Base-by-base conservation (phyloP, 2,888 invertebrate species). In the Agelastica alni region DNA sequence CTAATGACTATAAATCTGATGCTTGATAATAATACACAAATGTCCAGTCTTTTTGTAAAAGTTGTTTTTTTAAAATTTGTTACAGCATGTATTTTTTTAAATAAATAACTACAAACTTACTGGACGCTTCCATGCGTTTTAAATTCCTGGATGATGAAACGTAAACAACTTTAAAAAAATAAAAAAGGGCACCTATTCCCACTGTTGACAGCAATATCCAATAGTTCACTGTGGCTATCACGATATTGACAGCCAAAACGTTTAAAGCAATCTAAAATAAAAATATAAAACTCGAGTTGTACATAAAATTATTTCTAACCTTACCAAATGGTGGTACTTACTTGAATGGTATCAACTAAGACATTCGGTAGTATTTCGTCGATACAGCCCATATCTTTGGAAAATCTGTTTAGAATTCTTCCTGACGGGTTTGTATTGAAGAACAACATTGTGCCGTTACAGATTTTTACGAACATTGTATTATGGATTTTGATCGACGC, bases 101-200 rank as follows among this genome's bases (percentile, higher is more conserved):
- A n/a, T n/a, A n/a, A n/a, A n/a, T n/a, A n/a, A n/a, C n/a, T 44
- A 44, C 9, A 12, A 18, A 43, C 82, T 80, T 66, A 86, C 86
- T 84, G 17, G 84, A 82, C 61, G 86, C 85, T 71, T 87, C 87
- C 4, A 87, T 79, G 63, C 86, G 76, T 75, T 86, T 92, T 16
- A 92, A 76, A 68, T 88, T 88, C 13, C 91, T 77, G 26, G 90
- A 88, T 4, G 91, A 89, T 20, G 80, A 73, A 14, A 93, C 77
- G 76, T 90, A 93, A 60, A 89, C 80, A 1, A 79, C 77, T 34
- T 92, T 76, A 17, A 91, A 74, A 4, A 83, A 72, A 58, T 84
- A 84, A 71, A 93, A 88, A 7, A 88, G 65, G 0, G 82, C 56
- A 0, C 84, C 81, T 6, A 93, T 82, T 2, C 85, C 70, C 0